Percentiles rank a stretch among this genome's conserved stretches.
These are phyloP conservation scores for Vombatus ursinus DNA, from an alignment of 2,113 vertebrate species.

Conservation along the genomic window DNA sequence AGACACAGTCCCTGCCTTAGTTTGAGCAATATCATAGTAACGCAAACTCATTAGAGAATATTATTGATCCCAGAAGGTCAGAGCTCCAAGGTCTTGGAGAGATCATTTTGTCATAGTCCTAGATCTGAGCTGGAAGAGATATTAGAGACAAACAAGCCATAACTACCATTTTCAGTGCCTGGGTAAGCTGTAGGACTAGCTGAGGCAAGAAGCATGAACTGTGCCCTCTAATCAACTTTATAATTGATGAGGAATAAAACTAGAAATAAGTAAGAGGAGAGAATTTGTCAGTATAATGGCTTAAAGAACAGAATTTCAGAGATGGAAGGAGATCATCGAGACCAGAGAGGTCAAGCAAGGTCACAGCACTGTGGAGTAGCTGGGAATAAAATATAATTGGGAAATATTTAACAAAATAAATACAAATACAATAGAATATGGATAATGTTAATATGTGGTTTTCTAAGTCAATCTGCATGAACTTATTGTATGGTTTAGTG, in stretches of 20 bases:
- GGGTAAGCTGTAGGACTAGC: background rate
- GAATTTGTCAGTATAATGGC: background rate
- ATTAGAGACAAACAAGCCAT: background rate
- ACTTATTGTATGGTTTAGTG: background rate
- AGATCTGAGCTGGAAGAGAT: background rate
- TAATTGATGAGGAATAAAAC: background rate
- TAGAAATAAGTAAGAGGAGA: background rate
- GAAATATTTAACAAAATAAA: background rate
- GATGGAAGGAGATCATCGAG: background rate
- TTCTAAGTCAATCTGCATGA: background rate
- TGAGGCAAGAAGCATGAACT: background rate
- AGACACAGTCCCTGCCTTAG: background rate
- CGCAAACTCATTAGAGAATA: background rate
- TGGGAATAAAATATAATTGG: background rate
- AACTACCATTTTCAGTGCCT: background rate
- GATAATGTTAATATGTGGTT: background rate
- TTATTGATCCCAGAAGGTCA: background rate
- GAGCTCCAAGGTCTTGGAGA: background rate
- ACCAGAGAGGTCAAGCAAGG: background rate
- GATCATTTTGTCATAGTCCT: background rate
- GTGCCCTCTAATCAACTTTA: background rate
- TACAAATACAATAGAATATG: background rate
- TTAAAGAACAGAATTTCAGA: background rate
- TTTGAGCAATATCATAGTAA: background rate
- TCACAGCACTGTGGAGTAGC: background rate